Evolutionary conservation across 2,888 invertebrate genomes (phyloP).

Genomic region (Pyrgus malvae): DNA sequence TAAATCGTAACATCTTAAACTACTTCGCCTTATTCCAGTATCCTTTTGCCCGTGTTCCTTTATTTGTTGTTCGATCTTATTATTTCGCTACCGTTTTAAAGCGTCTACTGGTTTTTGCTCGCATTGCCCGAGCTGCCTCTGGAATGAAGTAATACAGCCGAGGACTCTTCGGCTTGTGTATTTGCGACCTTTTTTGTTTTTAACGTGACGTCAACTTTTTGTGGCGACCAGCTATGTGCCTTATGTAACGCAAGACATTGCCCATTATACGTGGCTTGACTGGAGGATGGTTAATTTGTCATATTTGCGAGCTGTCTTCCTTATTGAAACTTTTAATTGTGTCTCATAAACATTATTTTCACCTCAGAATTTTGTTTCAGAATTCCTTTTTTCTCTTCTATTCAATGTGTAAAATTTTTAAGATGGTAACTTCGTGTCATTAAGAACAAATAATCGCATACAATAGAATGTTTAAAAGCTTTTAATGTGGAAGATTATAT

Average conservation of each 20-base stretch:
- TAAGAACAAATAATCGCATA: too few relatives aligned
- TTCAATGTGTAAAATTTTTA: too few relatives aligned
- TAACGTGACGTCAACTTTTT: constrained; percentile 63
- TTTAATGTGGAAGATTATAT: too few relatives aligned
- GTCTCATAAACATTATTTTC: neutral
- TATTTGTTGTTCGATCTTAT: constrained; percentile 80
- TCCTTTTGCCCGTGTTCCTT: constrained; percentile 79
- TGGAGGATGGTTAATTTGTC: constrained; percentile 45
- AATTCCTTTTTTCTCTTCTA: too few relatives aligned
- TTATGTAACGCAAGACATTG: constrained; percentile 60
- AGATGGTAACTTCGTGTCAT: too few relatives aligned
- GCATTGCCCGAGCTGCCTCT: constrained; percentile 47
- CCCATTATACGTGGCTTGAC: constrained; percentile 11
- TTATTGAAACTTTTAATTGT: neutral
- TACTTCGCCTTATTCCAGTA: constrained; percentile 79
- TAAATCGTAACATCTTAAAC: constrained; percentile 77
- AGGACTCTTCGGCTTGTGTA: constrained; percentile 73
- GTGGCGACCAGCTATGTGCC: constrained; percentile 48
- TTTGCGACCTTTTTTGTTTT: constrained; percentile 63
- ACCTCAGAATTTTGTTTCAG: too few relatives aligned
- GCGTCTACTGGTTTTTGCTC: constrained; percentile 70
- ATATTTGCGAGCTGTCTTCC: constrained; percentile 21
- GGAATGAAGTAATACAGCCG: constrained; percentile 78
- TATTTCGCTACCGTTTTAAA: constrained; percentile 79
- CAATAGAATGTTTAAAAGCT: too few relatives aligned